Base-by-base conservation (phyloP, 2,797 vertebrate genomes). In the Steatocranus sp. region DNA sequence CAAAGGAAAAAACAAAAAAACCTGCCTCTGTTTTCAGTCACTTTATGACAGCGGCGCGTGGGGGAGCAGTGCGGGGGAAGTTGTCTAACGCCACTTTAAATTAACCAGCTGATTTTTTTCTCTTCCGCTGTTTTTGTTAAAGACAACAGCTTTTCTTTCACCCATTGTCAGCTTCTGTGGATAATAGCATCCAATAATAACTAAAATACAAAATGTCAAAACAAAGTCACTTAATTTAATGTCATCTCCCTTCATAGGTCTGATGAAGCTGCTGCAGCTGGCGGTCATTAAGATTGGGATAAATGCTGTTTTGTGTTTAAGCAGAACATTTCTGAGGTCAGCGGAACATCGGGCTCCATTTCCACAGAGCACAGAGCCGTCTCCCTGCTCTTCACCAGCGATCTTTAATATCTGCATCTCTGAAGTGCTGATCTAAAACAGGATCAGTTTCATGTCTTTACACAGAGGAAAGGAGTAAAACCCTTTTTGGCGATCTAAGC, bases 381-480 rank as follows among this genome's bases (percentile, higher is more conserved):
- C 7, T 73, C 27, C 32, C 53, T 18, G 9, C 34, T 79, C 43
- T n/a, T 76, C 50, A 25, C 43, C 43, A 54, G 25, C 34, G 32
- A 81, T 32, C 6, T 66, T 53, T 74, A 89, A 85, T 82, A 87
- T 86, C 61, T 86, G 41, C 70, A 85, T 84, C 81, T 82, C 54
- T 74, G 50, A 78, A 11, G 18, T 80, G 54, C 77, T 70, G 66
- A 86, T 89, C 50, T 70, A 80, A 82, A 93, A 87, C 61, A 88
- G 82, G 86, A 91, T 93, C 93, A 78, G 87, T 89, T 92, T 87
- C 86, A 88, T 50, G 76, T 90, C 86, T 86, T 77, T 85, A 83
- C 83, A 79, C 80, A 89, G 89, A 93, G 89, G 86, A 91, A 79
- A 92, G 88, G 79, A 95, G 93, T 93, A 93, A 95, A 96, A 95